Evolutionary conservation across 1,140 invertebrate genomes (phyloP).

Genomic region (Heterodera schachtii): DNA sequence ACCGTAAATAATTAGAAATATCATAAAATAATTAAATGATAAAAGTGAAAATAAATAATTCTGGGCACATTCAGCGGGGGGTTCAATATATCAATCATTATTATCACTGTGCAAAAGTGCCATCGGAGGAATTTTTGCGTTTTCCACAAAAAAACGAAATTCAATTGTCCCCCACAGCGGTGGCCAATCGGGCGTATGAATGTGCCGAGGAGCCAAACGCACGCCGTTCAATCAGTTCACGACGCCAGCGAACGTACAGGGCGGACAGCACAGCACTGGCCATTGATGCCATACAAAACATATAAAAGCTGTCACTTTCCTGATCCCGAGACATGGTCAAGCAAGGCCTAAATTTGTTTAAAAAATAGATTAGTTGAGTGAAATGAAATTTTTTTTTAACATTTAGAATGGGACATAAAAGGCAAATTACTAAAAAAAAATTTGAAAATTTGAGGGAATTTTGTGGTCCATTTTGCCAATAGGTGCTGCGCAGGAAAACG

Average conservation of each 20-base stretch:
- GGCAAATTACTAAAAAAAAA: too few relatives aligned
- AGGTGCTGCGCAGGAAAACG: too few relatives aligned
- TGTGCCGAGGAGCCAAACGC: neutral
- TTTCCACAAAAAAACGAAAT: too few relatives aligned
- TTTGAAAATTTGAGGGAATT: too few relatives aligned
- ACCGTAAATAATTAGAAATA: too few relatives aligned
- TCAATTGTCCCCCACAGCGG: neutral
- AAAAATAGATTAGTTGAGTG: neutral
- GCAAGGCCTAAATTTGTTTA: conserved; percentile 2
- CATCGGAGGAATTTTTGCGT: neutral
- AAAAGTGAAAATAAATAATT: too few relatives aligned
- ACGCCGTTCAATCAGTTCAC: conserved; percentile 21
- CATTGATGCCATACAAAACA: neutral
- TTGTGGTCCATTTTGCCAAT: too few relatives aligned
- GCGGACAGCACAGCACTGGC: neutral
- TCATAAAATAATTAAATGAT: too few relatives aligned
- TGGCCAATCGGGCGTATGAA: neutral
- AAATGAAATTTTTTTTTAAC: neutral
- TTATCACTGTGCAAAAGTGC: too few relatives aligned
- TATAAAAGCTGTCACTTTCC: conserved; percentile 7
- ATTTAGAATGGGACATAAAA: neutral
- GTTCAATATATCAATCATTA: too few relatives aligned
- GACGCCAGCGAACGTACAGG: conserved; percentile 6
- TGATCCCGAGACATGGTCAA: neutral
- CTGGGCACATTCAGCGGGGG: too few relatives aligned